Evolutionary conservation across 2,888 invertebrate species (phyloP), one percentile per base, ranked within the genome.

Genomic region (Acleris emargana): DNA sequence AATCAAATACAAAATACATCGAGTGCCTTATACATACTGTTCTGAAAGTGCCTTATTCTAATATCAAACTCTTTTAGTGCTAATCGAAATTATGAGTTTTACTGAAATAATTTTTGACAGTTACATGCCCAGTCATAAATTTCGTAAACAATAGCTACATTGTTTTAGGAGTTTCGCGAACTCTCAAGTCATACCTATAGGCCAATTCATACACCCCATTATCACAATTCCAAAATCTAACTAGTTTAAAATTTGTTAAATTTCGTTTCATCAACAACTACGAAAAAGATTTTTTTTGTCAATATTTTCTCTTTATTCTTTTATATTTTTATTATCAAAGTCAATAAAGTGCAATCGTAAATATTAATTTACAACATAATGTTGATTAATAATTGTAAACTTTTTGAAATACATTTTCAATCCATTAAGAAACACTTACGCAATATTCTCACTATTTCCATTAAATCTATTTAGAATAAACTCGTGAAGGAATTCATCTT

Each of bases 291-390:
- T 71, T 72, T 73, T 72, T 71, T 75, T 71, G 71, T 71, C 74
- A 72, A 70, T 63, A 71, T 64, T 64, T 54, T 32, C 53, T 52
- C 50, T 42, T 58, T 55, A 71, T 68, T 75, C 73, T 80, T 80
- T 82, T 82, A 81, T 49, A 62, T 79, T 82, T 79, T 81, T 50
- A 82, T 81, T 81, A 82, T 83, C 74, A 76, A 78, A 79, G 71
- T 77, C 70, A 75, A 78, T 78, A 79, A 81, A 77, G 80, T 83
- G 82, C 79, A 76, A 76, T 76, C 74, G 73, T 74, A 76, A 76
- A 80, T 75, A 72, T 75, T 73, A 59, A 64, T 66, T 50, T 69
- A 74, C 69, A 74, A 73, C 72, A 75, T 79, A 76, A 73, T 73
- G 72, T 72, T 67, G 64, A 75, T 77, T 69, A 73, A 76, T 78